phyloP scores from a whole-genome alignment of 2,113 vertebrate species.

The Coturnix japonica region DNA sequence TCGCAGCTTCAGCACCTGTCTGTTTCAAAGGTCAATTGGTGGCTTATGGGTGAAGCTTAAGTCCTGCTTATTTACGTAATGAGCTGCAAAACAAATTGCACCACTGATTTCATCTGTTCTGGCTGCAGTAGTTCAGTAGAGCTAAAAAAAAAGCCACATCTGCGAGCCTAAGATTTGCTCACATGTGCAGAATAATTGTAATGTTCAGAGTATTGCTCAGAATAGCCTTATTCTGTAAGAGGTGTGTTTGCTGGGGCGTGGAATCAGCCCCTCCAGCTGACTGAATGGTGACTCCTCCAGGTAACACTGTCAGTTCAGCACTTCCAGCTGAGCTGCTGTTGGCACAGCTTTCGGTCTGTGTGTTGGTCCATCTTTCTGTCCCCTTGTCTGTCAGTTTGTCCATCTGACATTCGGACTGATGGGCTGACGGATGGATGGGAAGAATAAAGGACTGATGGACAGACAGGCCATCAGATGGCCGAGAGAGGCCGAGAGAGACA shows the following conservation, averaged over 20 bases:
- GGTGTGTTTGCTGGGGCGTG: neutral
- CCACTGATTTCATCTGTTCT: neutral
- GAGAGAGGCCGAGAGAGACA: too few relatives aligned
- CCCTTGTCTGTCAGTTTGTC: neutral
- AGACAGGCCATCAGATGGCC: too few relatives aligned
- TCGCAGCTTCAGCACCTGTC: neutral
- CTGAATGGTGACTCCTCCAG: neutral
- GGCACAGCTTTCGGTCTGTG: neutral
- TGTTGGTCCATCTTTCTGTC: rapidly evolving
- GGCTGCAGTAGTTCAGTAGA: neutral
- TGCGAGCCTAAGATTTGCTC: neutral
- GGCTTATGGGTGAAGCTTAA: neutral
- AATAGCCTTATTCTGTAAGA: neutral
- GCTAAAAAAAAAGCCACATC: rapidly evolving
- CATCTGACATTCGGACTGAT: neutral
- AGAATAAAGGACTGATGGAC: too few relatives aligned
- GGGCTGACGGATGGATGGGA: too few relatives aligned
- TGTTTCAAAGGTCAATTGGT: neutral
- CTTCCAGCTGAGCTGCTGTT: neutral
- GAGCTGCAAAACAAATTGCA: neutral
- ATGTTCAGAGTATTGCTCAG: neutral
- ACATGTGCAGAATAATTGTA: neutral
- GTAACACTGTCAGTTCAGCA: neutral
- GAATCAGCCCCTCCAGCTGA: neutral
- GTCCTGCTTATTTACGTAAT: neutral